phyloP scores from a whole-genome alignment of 2,113 vertebrate species.

The Melanostigma gelatinosum region DNA sequence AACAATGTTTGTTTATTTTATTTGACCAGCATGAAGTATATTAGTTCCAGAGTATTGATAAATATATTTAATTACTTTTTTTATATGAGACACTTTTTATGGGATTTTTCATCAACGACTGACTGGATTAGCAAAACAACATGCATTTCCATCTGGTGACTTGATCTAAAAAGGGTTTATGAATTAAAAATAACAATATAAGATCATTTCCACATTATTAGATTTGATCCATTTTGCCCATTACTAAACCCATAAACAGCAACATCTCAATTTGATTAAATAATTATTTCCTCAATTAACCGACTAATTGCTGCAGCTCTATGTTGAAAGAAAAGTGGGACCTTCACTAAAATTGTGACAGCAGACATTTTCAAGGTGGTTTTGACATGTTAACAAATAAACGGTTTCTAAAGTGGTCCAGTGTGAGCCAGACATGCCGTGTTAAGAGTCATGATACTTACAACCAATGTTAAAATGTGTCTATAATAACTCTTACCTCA shows the following conservation, averaged over 20 bases:
- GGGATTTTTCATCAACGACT: not conserved
- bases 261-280: not conserved
- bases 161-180: not conserved
- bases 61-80: not conserved
- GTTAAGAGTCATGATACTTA: not conserved
- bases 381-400: not conserved
- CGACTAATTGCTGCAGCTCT: not conserved
- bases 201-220: not conserved
- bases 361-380: not conserved
- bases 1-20: no score
- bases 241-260: not conserved
- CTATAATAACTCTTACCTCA: conserved; percentile 77
- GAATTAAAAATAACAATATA: not conserved
- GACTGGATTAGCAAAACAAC: not conserved
- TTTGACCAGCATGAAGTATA: no score
- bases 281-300: not conserved
- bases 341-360: no score
- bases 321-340: not conserved
- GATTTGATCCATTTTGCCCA: not conserved
- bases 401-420: not conserved
- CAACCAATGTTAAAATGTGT: not conserved
- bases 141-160: not conserved
- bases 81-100: not conserved
- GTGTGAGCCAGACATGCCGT: not conserved
- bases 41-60: no score